phyloP scores from a whole-genome alignment of 1,140 invertebrate species.

The Drosophila elegans region DNA sequence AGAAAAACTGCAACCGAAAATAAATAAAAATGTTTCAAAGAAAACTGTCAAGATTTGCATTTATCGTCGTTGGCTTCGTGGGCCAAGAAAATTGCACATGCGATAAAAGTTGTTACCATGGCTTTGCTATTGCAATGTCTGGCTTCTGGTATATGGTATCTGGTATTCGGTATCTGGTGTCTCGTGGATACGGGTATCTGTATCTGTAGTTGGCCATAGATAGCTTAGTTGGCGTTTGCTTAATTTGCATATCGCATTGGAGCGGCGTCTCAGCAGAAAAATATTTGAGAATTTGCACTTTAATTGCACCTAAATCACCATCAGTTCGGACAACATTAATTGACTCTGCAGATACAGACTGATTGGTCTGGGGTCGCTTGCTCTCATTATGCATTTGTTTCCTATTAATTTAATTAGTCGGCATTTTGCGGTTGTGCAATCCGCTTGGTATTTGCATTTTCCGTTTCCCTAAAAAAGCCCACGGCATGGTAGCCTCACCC shows the following conservation, averaged over 20 bases:
- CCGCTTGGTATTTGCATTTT: constrained; percentile 36
- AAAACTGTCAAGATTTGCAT: constrained; percentile 84
- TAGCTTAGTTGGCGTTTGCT: constrained; percentile 70
- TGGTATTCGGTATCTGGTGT: constrained; percentile 46
- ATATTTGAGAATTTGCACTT: constrained; percentile 65
- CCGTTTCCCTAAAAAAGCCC: constrained; percentile 15
- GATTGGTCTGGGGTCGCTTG: constrained; percentile 30
- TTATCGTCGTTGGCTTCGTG: constrained; percentile 64
- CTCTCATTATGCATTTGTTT: constrained; percentile 68
- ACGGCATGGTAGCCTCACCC: not conserved
- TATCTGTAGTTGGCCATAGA: constrained; percentile 36
- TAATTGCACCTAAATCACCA: constrained; percentile 73
- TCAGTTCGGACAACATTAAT: constrained; percentile 63
- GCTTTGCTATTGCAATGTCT: constrained; percentile 34
- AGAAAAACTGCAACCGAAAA: constrained; percentile 62
- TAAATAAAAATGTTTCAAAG: constrained; percentile 79
- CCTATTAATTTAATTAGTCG: constrained; percentile 79
- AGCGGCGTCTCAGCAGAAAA: constrained; percentile 43
- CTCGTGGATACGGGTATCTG: constrained; percentile 46
- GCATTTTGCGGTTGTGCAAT: constrained; percentile 65
- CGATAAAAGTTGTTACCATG: constrained; percentile 62
- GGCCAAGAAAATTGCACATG: constrained; percentile 75
- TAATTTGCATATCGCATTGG: constrained; percentile 71
- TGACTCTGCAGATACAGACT: constrained; percentile 54
- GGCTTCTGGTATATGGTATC: constrained; percentile 43